phyloP scores from a whole-genome alignment of 2,888 invertebrate species.

The Loripinus fragilis region DNA sequence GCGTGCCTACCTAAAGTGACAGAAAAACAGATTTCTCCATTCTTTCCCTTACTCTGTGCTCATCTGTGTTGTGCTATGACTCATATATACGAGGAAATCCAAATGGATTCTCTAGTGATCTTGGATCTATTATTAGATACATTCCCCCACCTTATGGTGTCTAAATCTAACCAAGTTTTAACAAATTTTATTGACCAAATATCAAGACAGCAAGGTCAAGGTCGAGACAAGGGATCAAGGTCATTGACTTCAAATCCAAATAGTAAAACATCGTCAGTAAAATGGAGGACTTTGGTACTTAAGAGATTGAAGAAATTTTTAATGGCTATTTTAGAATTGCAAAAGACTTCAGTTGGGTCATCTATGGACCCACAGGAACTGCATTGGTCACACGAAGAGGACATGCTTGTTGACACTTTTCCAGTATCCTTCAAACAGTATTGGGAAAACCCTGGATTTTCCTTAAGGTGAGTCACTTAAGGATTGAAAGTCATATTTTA shows the following conservation, averaged over 20 bases:
- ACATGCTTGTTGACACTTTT: conserved; percentile 31
- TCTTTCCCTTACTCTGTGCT: conserved; percentile 90
- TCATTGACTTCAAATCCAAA: conserved; percentile 89
- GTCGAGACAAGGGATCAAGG: conserved; percentile 81
- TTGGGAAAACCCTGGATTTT: conserved; percentile 60
- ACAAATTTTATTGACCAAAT: conserved; percentile 93
- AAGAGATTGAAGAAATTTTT: conserved; percentile 86
- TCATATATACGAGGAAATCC: conserved; percentile 91
- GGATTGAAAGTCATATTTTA: no score
- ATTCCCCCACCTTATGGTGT: conserved; percentile 88
- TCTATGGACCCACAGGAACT: neutral
- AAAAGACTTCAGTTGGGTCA: neutral
- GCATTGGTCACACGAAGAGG: neutral
- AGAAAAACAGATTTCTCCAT: conserved; percentile 85
- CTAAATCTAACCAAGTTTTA: conserved; percentile 89
- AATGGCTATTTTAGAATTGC: conserved; percentile 66
- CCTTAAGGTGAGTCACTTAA: conserved; percentile 48
- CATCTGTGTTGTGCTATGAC: conserved; percentile 95
- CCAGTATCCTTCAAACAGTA: conserved; percentile 30
- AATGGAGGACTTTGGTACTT: conserved; percentile 91
- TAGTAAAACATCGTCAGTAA: conserved; percentile 89
- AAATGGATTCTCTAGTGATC: conserved; percentile 92
- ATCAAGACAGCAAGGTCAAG: conserved; percentile 84
- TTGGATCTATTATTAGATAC: conserved; percentile 90
- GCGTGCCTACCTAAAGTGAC: conserved; percentile 61